Conservation (phyloP, 2,888 invertebrate genomes). For the Electrophaes corylata region DNA sequence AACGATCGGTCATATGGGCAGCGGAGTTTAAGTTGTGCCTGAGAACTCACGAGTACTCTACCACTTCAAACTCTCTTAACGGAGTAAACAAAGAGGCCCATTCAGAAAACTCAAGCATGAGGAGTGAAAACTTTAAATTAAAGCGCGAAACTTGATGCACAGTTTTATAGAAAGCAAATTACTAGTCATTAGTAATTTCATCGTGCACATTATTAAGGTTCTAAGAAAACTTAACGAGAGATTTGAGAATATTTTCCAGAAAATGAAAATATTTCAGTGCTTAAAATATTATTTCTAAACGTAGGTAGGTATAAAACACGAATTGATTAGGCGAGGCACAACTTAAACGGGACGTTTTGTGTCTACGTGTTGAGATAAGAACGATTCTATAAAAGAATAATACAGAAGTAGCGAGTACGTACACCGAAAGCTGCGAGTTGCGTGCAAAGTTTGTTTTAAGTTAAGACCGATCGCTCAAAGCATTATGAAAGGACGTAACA, state of each 20-base stretch:
- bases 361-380: conserved; percentile 67
- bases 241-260: conserved; percentile 49
- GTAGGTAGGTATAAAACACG: conserved; percentile 22
- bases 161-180: conserved; percentile 59
- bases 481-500: conserved; percentile 41
- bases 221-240: conserved; percentile 51
- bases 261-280: conserved; percentile 45
- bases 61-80: conserved; percentile 23
- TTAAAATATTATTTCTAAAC: conserved; percentile 32
- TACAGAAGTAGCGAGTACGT: conserved; percentile 66
- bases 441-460: conserved; percentile 71
- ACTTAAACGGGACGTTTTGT: conserved; percentile 62
- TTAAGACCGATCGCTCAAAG: conserved; percentile 79
- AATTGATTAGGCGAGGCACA: conserved; percentile 56
- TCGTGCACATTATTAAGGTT: conserved; percentile 58
- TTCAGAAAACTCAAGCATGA: conserved; percentile 50
- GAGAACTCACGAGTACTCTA: conserved; percentile 39
- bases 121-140: conserved; percentile 62
- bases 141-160: conserved; percentile 52
- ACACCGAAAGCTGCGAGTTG: conserved; percentile 81
- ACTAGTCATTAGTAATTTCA: conserved; percentile 61
- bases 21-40: conserved; percentile 74
- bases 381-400: conserved; percentile 56
- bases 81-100: conserved; percentile 40
- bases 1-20: conserved; percentile 75